Base-by-base conservation (phyloP, 2,888 invertebrate genomes). In the Muscina levida region DNA sequence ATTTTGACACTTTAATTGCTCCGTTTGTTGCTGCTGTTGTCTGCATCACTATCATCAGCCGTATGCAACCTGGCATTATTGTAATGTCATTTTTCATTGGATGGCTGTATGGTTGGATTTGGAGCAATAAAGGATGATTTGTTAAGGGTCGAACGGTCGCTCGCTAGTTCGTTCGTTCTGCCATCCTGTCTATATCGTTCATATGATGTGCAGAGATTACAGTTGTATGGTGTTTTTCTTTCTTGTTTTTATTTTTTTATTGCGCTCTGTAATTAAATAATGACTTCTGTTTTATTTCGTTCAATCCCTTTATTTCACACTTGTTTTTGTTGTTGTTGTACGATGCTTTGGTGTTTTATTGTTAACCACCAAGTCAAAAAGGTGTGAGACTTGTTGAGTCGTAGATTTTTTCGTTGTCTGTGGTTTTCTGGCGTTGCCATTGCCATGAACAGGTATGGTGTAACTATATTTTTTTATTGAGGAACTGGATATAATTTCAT, bases 1-100 rank as follows among this genome's bases (percentile, higher is more conserved):
- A 76, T 78, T 82, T 82, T 80, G 82, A 82, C 82, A 82, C 73
- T 80, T 80, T 82, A 82, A 82, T 80, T 82, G 80, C 66, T 76
- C 44, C 57, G 44, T 57, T 37, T 71, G n/a, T 56, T 66, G 22
- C 31, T 46, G 66, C n/a, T 26, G 51, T 42, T 80, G 8, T 31
- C 31, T 31, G 3, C 31, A 31, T 8, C 31, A 31, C 8, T 3
- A 31, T 31, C 31, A 31, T 31, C 31, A n/a, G 31, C 8, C 31
- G 8, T 31, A 31, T 31, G 3, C 4, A 31, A 31, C 31, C 3
- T 31, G 71, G 71, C 71, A 68, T 74, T 48, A 74, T 75, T 74
- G 79, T 77, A 81, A 81, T 77, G 77, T 72, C 74, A 77, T 81
- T 72, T 81, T 68, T 81, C 72, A 77, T 74, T n/a, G 72, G 62